A percentile compares a stretch with the other conserved stretches of the same genome.
Conservation (phyloP, 2,888 invertebrate species). For the Rotaria sp. region DNA sequence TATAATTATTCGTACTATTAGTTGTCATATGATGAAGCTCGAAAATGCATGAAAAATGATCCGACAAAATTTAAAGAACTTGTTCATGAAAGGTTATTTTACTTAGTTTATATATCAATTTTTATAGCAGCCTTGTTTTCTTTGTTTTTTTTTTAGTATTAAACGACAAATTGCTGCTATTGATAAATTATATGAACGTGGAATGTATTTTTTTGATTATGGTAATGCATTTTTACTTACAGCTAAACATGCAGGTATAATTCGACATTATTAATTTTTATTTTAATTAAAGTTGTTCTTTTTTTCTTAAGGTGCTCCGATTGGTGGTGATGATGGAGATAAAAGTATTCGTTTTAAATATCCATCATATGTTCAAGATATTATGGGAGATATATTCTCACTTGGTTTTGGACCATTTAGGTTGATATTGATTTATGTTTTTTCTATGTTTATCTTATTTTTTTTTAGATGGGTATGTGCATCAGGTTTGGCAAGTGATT, state of each 20-base stretch:
- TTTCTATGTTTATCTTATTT: background rate
- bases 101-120: background rate
- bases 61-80: slow-evolving; percentile 58
- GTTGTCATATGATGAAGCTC: slow-evolving; percentile 57
- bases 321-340: slow-evolving; percentile 48
- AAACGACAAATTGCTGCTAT: slow-evolving; percentile 61
- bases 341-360: slow-evolving; percentile 59
- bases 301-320: background rate
- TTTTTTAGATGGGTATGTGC: slow-evolving; percentile 62
- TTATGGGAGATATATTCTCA: slow-evolving; percentile 65
- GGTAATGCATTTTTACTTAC: slow-evolving; percentile 64
- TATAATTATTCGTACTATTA: slow-evolving; percentile 42
- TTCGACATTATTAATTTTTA: background rate
- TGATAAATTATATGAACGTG: slow-evolving; percentile 57
- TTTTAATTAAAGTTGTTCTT: too few species aligned
- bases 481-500: slow-evolving; percentile 58
- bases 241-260: slow-evolving; percentile 58
- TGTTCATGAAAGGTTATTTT: slow-evolving; percentile 58
- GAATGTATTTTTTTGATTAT: slow-evolving; percentile 64
- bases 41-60: slow-evolving; percentile 57
- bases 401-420: slow-evolving; percentile 64
- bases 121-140: background rate
- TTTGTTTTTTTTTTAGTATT: slow-evolving; percentile 52
- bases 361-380: slow-evolving; percentile 63
- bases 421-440: slow-evolving; percentile 44